phyloP scores from a whole-genome alignment of 2,797 vertebrate species.

The Buceros bicornis region DNA sequence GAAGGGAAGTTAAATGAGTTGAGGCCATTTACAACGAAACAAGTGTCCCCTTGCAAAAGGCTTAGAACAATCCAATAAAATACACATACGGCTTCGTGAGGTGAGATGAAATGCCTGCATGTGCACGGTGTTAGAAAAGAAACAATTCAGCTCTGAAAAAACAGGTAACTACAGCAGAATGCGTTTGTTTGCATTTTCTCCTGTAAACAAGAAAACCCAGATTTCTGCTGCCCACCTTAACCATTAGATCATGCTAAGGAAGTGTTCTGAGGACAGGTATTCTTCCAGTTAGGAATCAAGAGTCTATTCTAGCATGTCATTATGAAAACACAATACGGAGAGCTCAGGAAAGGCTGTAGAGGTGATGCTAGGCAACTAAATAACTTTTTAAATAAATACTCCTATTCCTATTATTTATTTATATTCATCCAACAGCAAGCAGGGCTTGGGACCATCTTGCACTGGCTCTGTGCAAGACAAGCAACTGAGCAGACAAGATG shows the following conservation, averaged over 20 bases:
- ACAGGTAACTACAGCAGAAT: neutral
- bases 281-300: slow-evolving; percentile 15
- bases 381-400: neutral
- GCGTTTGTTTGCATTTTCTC: neutral
- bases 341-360: neutral
- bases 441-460: neutral
- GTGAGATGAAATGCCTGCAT: neutral
- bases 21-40: neutral
- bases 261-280: neutral
- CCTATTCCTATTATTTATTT: neutral
- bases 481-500: neutral
- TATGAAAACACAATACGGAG: neutral
- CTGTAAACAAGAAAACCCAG: neutral
- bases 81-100: neutral
- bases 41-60: neutral
- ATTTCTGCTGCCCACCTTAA: neutral
- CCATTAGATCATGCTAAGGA: neutral
- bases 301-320: neutral
- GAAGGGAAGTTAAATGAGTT: neutral
- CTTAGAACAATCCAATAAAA: neutral
- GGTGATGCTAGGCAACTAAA: neutral
- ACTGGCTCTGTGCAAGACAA: neutral
- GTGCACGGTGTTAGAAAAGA: neutral
- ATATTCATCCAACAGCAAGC: neutral
- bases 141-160: neutral